Base-by-base conservation (phyloP, 2,113 vertebrate genomes). In the Sinocyclocheilus maitianheensis region DNA sequence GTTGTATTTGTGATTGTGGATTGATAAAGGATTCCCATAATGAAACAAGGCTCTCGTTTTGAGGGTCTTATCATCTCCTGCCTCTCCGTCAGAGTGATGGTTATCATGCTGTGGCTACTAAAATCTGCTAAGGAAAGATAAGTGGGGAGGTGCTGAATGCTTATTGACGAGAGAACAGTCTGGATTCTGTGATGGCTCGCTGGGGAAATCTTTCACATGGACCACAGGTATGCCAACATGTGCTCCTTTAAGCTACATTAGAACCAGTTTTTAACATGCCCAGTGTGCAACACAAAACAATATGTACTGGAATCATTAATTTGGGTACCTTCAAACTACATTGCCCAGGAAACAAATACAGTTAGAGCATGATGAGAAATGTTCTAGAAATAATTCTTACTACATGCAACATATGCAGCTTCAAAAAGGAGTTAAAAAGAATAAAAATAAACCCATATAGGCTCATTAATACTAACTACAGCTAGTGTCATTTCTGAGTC, bases 61-160 rank as follows among this genome's bases (percentile, higher is more conserved):
- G n/a, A 62, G 86, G 62, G 77, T 87, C 77, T 87, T 87, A 87
- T 84, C 86, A 83, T 81, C 77, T 53, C 69, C n/a, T 67, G 58
- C 37, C 55, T 67, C 58, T 81, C 77, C 77, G 10, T 48, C 77
- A 87, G 77, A 84, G 78, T 40, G 77, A 87, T 87, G 83, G 76
- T 74, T 87, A 87, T 87, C 86, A 81, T 30, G 71, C 83, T 63
- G 82, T 62, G 46, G 76, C 87, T 81, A 87, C 86, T 89, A 87
- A 93, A 92, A 93, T 87, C 93, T 95, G 93, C 87, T 89, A 92
- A 93, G 91, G 85, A 91, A 92, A 94, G 94, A 94, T 94, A 94
- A 95, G 92, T 85, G 86, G 90, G 87, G 76, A 18, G 58, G 67
- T 46, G 86, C 55, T 76, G 77, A 84, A 87, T 84, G 83, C 67